Base-by-base conservation (phyloP, 1,140 invertebrate species). In the Brachionus koreanus region DNA sequence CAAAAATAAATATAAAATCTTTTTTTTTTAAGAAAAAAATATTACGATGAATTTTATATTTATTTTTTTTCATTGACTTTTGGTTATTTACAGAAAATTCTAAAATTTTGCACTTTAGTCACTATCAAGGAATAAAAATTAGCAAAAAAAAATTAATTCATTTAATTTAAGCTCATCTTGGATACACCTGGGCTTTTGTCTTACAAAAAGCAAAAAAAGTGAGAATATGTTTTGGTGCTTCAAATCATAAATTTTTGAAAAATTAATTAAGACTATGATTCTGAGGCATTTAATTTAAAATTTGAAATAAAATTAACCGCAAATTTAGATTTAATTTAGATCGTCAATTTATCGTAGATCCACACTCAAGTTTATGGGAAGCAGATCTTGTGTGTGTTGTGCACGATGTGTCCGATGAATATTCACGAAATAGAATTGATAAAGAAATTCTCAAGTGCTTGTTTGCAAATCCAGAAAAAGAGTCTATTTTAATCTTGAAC, bases 351-450 rank as follows among this genome's bases (percentile, higher is more conserved):
- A 86, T 91, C 29, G 87, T 85, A 39, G 92, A 93, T 83, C 91
- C 92, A 75, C 89, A 91, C 79, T 87, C 89, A 82, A 91, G 92
- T 23, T 87, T 95, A 33, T 86, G 90, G 83, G 89, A 92, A 85
- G 92, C 93, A n/a, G 92, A 96, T 90, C 87, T 95, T 37, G 90
- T 97, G 83, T 93, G 93, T 35, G 92, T 96, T 0, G 88, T 98
- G 29, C 94, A 96, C 86, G 95, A 97, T 90, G 91, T 92, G 9
- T 91, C 92, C 0, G 92, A 93, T 87, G 86, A 86, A n/a, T 92
- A 90, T 86, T 91, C 91, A 0, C 91, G 92, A 82, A 89, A 92
- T 57, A 89, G 85, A 49, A 87, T 97, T 7, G 91, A 93, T 88
- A 84, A 88, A 4, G 91, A 92, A 87, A 89, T 96, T 0, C 84